A percentile compares a stretch with the other conserved stretches of the same genome.
Conservation (phyloP, 2,113 vertebrate species). For the Entomyzon cyanotis region DNA sequence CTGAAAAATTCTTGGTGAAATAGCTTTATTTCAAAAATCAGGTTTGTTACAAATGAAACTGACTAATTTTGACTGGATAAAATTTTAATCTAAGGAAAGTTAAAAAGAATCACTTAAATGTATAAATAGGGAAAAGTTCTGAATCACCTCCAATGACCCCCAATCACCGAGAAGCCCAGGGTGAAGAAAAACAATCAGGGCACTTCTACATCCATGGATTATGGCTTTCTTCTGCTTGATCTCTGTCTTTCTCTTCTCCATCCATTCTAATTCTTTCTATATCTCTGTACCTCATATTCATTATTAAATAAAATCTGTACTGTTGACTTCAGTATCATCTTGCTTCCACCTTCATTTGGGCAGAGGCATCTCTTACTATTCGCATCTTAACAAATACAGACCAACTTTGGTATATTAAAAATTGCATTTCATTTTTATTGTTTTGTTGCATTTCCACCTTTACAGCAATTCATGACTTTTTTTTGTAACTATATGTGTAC, state of each 20-base stretch:
- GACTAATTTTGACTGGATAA: neutral
- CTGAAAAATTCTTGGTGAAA: neutral
- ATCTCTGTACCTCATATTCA: neutral
- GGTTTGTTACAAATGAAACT: neutral
- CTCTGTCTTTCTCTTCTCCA: neutral
- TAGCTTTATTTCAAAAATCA: neutral
- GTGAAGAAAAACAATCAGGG: neutral
- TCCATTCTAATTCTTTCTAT: neutral
- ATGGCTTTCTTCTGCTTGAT: neutral
- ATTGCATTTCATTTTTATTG: neutral
- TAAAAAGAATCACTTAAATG: neutral
- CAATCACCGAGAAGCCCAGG: rapidly evolving
- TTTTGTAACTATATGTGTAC: neutral
- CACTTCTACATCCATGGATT: neutral
- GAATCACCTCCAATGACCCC: neutral
- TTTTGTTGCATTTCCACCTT: neutral
- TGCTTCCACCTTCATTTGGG: neutral
- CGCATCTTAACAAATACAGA: neutral
- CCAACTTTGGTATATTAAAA: neutral
- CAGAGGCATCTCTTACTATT: neutral
- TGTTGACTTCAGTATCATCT: neutral
- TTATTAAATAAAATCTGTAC: neutral
- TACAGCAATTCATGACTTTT: neutral
- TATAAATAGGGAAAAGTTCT: neutral
- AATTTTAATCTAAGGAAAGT: neutral